Percentiles rank a stretch among this genome's conserved stretches.
phyloP scores from a whole-genome alignment of 2,888 invertebrate genomes.

The Andrena bucephala region DNA sequence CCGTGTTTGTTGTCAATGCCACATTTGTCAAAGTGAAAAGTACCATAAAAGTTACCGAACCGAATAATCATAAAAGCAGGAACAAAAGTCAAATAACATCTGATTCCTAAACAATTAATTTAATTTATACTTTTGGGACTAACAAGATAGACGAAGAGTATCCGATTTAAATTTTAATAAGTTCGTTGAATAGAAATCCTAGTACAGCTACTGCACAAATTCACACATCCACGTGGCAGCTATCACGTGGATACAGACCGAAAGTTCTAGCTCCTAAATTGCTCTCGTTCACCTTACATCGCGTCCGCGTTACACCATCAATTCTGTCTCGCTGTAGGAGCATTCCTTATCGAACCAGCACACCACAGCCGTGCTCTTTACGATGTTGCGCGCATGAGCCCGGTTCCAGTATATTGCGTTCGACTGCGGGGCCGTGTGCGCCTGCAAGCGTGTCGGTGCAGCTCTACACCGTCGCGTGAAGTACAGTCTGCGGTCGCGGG shows the following conservation, averaged over 20 bases:
- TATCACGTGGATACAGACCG: background rate
- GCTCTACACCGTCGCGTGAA: constrained; percentile 22
- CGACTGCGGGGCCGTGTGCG: constrained; percentile 13
- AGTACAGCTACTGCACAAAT: background rate
- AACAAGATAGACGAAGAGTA: too few species aligned
- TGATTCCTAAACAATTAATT: too few species aligned
- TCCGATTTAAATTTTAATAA: too few species aligned
- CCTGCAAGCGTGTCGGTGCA: constrained; percentile 28
- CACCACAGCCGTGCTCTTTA: constrained; percentile 17
- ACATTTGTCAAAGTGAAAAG: background rate
- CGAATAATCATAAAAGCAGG: too few species aligned
- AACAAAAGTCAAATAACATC: too few species aligned
- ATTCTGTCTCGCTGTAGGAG: constrained; percentile 3
- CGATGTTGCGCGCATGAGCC: constrained; percentile 7
- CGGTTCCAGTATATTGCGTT: constrained; percentile 19
- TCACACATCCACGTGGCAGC: background rate
- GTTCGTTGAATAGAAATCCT: background rate
- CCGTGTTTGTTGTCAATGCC: background rate
- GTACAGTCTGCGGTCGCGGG: constrained; percentile 12
- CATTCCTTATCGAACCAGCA: constrained; percentile 18
- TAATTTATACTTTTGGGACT: too few species aligned
- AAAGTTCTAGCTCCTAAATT: background rate
- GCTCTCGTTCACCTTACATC: background rate
- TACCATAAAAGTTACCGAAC: too few species aligned
- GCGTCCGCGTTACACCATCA: background rate